Conservation (phyloP, 92 coral and sea anemone genomes). For the Paramuricea clavata region DNA sequence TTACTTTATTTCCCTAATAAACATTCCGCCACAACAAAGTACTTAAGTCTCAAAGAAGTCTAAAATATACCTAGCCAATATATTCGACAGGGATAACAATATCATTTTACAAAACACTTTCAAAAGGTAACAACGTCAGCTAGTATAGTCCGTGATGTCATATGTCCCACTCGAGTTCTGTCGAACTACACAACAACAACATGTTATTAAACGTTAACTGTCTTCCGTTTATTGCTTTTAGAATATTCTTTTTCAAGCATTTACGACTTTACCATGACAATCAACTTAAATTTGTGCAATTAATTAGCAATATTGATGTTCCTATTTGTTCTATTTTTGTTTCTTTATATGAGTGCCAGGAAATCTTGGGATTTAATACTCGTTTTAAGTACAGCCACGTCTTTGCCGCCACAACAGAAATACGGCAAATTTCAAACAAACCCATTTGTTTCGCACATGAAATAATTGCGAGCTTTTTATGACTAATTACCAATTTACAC, state of each 20-base stretch:
- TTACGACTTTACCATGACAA: conserved; percentile 3
- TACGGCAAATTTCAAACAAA: not conserved
- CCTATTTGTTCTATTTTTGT: not conserved
- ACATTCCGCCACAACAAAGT: not conserved
- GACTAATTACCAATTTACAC: not conserved
- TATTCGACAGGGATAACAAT: not conserved
- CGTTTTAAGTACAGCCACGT: not conserved
- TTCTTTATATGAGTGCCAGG: not conserved
- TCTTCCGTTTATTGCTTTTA: not conserved
- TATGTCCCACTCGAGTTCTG: not conserved
- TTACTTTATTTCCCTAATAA: not conserved
- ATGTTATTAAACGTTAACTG: not conserved
- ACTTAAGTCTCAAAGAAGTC: not conserved
- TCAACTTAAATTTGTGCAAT: conserved; percentile 14
- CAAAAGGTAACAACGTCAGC: not conserved
- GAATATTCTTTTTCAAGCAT: conserved; percentile 8
- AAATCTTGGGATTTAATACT: not conserved
- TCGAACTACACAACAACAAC: not conserved
- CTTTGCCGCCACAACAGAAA: not conserved
- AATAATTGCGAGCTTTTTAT: not conserved
- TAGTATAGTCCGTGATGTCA: not conserved
- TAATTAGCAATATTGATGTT: conserved; percentile 16
- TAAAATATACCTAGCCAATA: not conserved
- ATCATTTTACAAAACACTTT: not conserved
- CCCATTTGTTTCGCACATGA: not conserved